Percentiles rank a stretch among this genome's conserved stretches.
These are phyloP conservation scores for Corythucha ciliata DNA, from an alignment of 2,888 invertebrate species.

Conservation along the genomic window DNA sequence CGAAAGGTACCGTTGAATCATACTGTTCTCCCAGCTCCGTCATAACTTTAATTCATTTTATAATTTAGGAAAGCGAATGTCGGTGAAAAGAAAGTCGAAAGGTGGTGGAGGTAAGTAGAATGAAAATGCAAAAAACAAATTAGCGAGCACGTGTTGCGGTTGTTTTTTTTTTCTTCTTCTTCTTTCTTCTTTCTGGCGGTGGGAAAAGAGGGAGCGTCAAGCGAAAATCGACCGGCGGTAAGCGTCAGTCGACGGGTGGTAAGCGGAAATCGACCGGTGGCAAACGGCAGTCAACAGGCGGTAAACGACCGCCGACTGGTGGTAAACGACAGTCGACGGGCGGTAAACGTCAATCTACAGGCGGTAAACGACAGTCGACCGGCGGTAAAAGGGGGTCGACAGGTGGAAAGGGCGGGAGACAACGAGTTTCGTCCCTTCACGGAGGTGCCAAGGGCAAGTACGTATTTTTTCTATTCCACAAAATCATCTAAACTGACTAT, in stretches of 20 bases:
- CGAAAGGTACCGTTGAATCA: no score
- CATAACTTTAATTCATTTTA: no score
- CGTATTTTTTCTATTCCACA: no score
- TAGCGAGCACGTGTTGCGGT: no score
- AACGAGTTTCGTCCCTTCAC: conserved; percentile 8
- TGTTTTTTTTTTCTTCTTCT: no score
- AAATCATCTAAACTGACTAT: no score
- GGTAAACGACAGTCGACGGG: background rate
- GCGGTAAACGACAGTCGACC: background rate
- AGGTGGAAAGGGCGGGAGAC: conserved; percentile 5
- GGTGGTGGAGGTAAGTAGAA: conserved; percentile 3
- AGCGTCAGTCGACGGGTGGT: background rate
- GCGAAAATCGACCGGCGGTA: conserved; percentile 5
- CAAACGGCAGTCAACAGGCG: background rate
- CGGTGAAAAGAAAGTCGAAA: conserved; percentile 4
- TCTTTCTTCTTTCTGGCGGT: no score
- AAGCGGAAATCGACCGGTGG: conserved; percentile 11
- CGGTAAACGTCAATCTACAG: background rate
- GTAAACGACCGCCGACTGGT: background rate
- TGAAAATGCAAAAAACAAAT: conserved; percentile 6
- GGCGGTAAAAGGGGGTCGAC: conserved; percentile 1
- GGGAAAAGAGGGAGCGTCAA: conserved; percentile 2
- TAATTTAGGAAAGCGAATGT: no score
- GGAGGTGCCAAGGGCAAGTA: conserved; percentile 13
- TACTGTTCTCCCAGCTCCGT: no score